These are phyloP conservation scores for Scaptomyza hsui DNA, from an alignment of 1,140 invertebrate genomes.

Conservation along the genomic window DNA sequence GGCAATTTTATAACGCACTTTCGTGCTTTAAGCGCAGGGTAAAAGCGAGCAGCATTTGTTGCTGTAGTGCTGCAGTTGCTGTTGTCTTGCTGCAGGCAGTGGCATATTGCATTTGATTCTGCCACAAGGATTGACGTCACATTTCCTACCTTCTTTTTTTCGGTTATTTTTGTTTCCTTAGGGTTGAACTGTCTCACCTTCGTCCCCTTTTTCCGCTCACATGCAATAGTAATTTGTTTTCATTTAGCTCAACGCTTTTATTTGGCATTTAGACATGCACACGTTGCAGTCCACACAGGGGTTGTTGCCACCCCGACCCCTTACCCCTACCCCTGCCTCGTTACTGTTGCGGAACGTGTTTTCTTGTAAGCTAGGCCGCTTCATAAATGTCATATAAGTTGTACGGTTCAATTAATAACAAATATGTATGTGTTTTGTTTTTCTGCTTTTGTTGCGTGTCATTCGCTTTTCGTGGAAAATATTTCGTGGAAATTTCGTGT, in stretches of 20 bases:
- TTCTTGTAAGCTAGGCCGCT: constrained; percentile 33
- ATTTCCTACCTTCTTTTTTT: no score
- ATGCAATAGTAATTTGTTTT: constrained; percentile 83
- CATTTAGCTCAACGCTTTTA: constrained; percentile 82
- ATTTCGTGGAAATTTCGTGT: constrained; percentile 59
- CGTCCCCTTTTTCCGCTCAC: constrained; percentile 43
- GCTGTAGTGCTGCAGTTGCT: background rate
- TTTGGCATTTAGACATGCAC: constrained; percentile 81
- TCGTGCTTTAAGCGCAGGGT: constrained; percentile 2
- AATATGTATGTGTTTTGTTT: constrained; percentile 35
- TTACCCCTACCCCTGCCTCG: background rate
- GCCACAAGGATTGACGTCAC: background rate
- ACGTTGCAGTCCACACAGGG: constrained; percentile 49
- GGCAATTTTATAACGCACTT: constrained; percentile 29
- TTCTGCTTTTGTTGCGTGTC: constrained; percentile 18
- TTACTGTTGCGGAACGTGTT: constrained; percentile 41
- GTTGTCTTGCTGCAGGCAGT: background rate
- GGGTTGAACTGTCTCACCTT: constrained; percentile 1
- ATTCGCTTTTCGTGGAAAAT: constrained; percentile 32
- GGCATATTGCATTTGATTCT: constrained; percentile 18
- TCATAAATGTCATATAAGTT: constrained; percentile 79
- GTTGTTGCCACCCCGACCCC: constrained; percentile 41
- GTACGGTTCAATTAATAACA: constrained; percentile 79
- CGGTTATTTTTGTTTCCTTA: no score
- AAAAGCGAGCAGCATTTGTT: background rate